phyloP scores from a whole-genome alignment of 2,113 vertebrate species.

The Corydoras sp. region DNA sequence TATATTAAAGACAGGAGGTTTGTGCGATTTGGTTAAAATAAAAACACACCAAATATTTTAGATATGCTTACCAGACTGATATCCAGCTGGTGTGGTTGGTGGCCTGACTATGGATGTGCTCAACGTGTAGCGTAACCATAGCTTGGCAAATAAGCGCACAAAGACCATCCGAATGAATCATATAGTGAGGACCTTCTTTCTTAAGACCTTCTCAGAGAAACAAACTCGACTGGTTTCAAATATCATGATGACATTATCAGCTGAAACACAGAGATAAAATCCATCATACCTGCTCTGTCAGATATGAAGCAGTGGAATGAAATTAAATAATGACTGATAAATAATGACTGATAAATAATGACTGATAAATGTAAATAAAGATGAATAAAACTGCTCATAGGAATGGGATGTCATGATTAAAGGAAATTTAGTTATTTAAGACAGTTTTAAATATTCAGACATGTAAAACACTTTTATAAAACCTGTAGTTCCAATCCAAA shows the following conservation, averaged over 20 bases:
- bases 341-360: too few species aligned
- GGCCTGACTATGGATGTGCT: constrained; percentile 77
- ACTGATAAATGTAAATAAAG: too few species aligned
- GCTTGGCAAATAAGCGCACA: constrained; percentile 51
- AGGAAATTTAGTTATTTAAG: too few species aligned
- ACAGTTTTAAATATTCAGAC: too few species aligned
- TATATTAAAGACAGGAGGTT: background rate
- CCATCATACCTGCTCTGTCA: background rate
- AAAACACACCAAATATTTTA: background rate
- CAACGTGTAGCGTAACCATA: constrained; percentile 77
- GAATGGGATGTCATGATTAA: too few species aligned
- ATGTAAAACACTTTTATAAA: too few species aligned
- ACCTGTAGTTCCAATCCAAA: too few species aligned
- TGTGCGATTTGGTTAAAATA: background rate
- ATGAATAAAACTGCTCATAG: too few species aligned
- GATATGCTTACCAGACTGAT: constrained; percentile 66
- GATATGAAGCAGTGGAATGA: background rate
- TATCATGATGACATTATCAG: constrained; percentile 48
- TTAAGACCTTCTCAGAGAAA: constrained; percentile 56
- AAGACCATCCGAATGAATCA: constrained; percentile 30
- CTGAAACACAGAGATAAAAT: constrained; percentile 13
- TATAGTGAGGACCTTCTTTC: constrained; percentile 31
- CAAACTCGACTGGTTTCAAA: constrained; percentile 49
- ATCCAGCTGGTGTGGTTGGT: constrained; percentile 72
- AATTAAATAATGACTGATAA: too few species aligned